Evolutionary conservation across 2,797 vertebrate genomes (phyloP), one percentile per base, ranked within the genome.

Genomic region (Leptoclinus maculatus): DNA sequence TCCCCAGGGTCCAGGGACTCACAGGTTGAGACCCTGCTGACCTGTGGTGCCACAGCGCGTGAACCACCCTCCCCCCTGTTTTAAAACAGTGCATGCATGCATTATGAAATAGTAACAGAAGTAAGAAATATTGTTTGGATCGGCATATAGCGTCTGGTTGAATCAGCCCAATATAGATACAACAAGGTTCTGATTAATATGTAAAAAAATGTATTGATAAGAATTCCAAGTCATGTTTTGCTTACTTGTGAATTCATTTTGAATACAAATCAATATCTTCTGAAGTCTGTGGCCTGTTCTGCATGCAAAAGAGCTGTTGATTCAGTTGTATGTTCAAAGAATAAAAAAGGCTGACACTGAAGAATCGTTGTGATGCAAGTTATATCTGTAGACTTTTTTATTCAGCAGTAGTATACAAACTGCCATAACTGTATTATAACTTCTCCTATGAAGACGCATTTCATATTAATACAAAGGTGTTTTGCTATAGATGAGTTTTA

Each of bases 21-120:
- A 64, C 23, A 9, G 59, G 74, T 83, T 27, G 0, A 63, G 72
- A 65, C 34, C 36, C 60, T 16, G 58, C 14, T 16, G 59, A 58
- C 70, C 74, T 71, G 68, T 27, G 25, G 45, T n/a, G 66, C 66
- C 41, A 25, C 25, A 47, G 45, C 32, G 67, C 38, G 70, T 70
- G 27, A 76, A 62, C 57, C 38, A 23, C 36, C 14, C 66, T 79
- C 54, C 49, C 54, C 49, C 58, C 70, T 89, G 71, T 60, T 82
- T 58, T 68, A 68, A 79, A 62, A 79, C 49, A 71, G 12, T 23
- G 41, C 39, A 65, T 71, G 29, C 53, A 74, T 75, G 29, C 53
- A 74, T 74, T 60, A 53, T 58, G 38, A 39, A 57, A 68, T 41
- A 13, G 51, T 29, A 64, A 32, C 56, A 56, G 41, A 43, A 53